Base-by-base conservation (phyloP, 2,113 vertebrate genomes). In the Lathamus discolor region DNA sequence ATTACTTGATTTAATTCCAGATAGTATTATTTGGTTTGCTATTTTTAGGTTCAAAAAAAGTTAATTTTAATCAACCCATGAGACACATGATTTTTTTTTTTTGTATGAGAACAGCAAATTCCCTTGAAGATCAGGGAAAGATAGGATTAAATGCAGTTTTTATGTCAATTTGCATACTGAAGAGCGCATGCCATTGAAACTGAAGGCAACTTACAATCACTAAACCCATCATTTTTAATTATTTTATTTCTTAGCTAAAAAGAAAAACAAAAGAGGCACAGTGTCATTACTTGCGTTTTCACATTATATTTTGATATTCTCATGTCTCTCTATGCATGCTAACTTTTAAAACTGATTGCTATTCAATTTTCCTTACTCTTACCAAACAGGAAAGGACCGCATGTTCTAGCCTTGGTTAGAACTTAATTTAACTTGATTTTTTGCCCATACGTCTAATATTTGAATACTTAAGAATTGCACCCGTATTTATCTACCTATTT, bases 21-120 rank as follows among this genome's bases (percentile, higher is more conserved):
- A 51, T 17, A 64, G 44, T 70, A 93, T 70, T 90, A 91, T 48
- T 72, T 86, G 46, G 43, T 93, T 90, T 90, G 44, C 79, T 90
- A 76, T 93, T 86, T 88, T 88, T 55, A 93, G n/a, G 43, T 67
- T 93, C 35, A 8, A 83, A 72, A 95, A 90, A 88, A 88, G 72
- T 90, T 95, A 41, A 67, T 80, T 94, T 96, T 87, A 49, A 80
- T 87, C 70, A 88, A 90, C 8, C 7, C 27, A 9, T 67, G 24
- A 73, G 49, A 69, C 13, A 78, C 29, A 14, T 3, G 1, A 54
- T 31, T 67, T 72, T 82, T 48, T 82, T n/a, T n/a, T 69, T 90
- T 23, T 43, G 3, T 57, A 73, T 64, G n/a, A 73, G 33, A 82
- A 68, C 27, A 41, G 17, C 22, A 70, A 84, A 80, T 11, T 73